Base-by-base conservation (phyloP, 2,888 invertebrate species). In the Plebejus anna region DNA sequence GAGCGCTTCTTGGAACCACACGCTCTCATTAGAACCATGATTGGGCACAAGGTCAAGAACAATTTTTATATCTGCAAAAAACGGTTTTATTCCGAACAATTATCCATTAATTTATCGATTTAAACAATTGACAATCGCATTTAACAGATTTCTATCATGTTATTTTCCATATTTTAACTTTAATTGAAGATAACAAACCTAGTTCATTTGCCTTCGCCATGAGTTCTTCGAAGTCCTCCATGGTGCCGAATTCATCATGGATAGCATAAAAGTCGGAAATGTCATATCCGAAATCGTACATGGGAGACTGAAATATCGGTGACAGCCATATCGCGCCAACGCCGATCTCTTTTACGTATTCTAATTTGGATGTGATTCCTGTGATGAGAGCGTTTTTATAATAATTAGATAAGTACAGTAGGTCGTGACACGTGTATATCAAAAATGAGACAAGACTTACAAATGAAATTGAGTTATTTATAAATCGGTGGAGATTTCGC, bases 221-320 rank as follows among this genome's bases (percentile, higher is more conserved):
- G 9, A 96, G 86, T 38, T 88, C 89, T 55, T 96, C 95, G 80
- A 97, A 97, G 85, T 97, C 97, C 16, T 93, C 90, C 94, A 97
- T 94, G 0, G 94, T 96, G 2, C 97, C 97, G 83, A 96, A 97
- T 75, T 95, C 94, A 2, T 95, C 94, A 75, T 97, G 96, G 55
- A 97, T 95, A 3, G 92, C 95, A 32, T 92, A 95, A 84, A 96
- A 97, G 85, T 97, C 95, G 0, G 96, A 91, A 78, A 97, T 96
- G 83, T 97, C 97, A 82, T 97, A 97, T 1, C 97, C 97, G 84
- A 96, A 96, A 85, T 97, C 97, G 13, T 95, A 95, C 96, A 97
- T 96, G 0, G 97, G 97, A 0, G 97, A 96, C 79, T 94, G 91
- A 81, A 91, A 94, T 81, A 97, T 96, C 0, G 97, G 97, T 76